Evolutionary conservation across 2,113 vertebrate genomes (phyloP), one percentile per base, ranked within the genome.

Genomic region (Phrynosoma platyrhinos): DNA sequence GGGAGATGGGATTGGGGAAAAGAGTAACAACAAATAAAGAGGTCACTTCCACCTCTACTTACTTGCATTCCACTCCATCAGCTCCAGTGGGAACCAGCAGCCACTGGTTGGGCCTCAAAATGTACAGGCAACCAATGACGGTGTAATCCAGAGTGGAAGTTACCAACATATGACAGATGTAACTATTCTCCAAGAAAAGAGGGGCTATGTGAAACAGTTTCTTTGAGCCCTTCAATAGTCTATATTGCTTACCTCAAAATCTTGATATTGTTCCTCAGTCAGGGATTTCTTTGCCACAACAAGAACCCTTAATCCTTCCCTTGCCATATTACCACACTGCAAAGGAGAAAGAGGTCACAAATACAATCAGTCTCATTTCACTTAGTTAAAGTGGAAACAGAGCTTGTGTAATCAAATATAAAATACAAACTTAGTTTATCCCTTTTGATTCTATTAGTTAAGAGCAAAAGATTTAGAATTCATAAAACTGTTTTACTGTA

Each of bases 301-400:
- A 0, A 99, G 97, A 82, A 99, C 99, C 88, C 99, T 97, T 75
- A 99, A 96, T 32, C 99, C 99, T 94, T 99, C 99, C 78, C 99
- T 97, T 23, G 99, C 99, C 99, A 99, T 99, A 95, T 99, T 99
- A 21, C 99, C 99, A 76, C 99, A 99, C 99, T 99, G 95, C 12
- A 12, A 91, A 92, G 91, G 89, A 90, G 80, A 32, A 89, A 55
- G 69, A 81, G 79, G 40, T 66, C 76, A 92, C 53, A 85, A 84
- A 87, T 91, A 84, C 62, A 85, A 85, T 23, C 0, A 91, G 64
- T 52, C 71, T 40, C 81, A 88, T 64, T 85, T 52, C 81, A 79
- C 86, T 47, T 6, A 47, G 47, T 36, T 36, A 36, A 36, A 36
- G 36, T 36, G 36, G 36, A 36, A 36, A 36, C 36, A 36, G 36